Conservation (phyloP, 2,888 invertebrate species). For the Rapana venosa region DNA sequence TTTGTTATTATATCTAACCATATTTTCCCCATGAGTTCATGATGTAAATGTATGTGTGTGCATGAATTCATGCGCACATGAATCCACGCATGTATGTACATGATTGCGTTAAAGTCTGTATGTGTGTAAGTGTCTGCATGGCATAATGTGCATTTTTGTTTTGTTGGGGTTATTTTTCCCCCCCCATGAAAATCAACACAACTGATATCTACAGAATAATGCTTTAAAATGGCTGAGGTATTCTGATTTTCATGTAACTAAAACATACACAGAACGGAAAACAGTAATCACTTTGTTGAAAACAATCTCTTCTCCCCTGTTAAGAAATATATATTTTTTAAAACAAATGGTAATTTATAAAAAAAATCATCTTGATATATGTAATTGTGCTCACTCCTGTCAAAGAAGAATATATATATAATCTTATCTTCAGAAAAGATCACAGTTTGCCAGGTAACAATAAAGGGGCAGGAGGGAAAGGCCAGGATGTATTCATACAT, state of each 20-base stretch:
- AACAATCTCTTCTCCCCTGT: neutral
- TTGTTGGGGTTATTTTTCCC: too few species aligned
- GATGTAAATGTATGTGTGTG: too few species aligned
- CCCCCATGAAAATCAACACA: too few species aligned
- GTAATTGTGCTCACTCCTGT: constrained; percentile 10
- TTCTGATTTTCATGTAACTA: neutral
- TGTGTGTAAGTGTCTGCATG: neutral
- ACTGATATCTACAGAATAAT: neutral
- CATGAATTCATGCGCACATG: too few species aligned
- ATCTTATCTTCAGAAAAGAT: neutral
- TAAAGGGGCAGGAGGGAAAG: neutral
- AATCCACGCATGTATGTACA: too few species aligned
- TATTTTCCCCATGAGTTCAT: too few species aligned
- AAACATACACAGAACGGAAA: neutral
- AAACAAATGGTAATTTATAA: neutral
- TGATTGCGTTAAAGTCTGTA: neutral
- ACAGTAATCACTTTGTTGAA: neutral
- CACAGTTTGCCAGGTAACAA: constrained; percentile 9
- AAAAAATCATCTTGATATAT: neutral
- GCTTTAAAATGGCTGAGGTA: neutral
- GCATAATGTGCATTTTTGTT: neutral
- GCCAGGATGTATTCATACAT: neutral
- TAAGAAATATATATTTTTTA: neutral
- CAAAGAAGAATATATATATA: neutral
- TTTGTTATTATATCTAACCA: neutral